phyloP scores from a whole-genome alignment of 1,140 invertebrate species.

The Drosophila cardini region DNA sequence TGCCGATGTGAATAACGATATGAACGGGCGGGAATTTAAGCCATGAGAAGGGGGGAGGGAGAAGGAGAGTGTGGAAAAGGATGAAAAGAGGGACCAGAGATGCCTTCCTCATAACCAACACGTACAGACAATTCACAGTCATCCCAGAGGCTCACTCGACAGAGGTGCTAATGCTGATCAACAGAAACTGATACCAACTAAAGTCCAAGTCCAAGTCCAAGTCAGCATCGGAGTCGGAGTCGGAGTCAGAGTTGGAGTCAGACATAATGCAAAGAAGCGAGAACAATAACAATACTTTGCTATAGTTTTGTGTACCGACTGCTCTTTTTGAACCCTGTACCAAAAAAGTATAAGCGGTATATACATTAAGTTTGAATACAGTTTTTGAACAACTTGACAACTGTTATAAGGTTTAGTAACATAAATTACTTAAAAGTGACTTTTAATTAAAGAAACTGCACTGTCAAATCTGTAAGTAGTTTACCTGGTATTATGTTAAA shows the following conservation, averaged over 20 bases:
- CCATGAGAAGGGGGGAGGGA: neutral
- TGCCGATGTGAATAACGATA: conserved; percentile 54
- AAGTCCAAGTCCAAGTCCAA: neutral
- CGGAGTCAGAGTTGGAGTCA: conserved; percentile 25
- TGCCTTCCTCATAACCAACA: conserved; percentile 76
- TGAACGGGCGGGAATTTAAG: conserved; percentile 5
- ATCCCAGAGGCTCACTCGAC: conserved; percentile 63
- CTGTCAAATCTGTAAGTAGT: too few relatives aligned
- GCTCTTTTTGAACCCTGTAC: conserved; percentile 18
- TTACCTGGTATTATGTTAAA: too few relatives aligned
- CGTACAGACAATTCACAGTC: conserved; percentile 75
- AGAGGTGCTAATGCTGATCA: conserved; percentile 82
- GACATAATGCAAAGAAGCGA: conserved; percentile 78
- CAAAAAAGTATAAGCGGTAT: too few relatives aligned
- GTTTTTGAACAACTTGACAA: too few relatives aligned
- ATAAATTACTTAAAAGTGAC: too few relatives aligned
- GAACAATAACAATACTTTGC: conserved; percentile 52
- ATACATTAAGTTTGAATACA: too few relatives aligned
- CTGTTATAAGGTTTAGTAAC: too few relatives aligned
- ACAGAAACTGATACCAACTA: conserved; percentile 73
- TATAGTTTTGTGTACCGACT: conserved; percentile 53
- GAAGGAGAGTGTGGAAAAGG: neutral
- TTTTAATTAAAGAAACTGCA: too few relatives aligned
- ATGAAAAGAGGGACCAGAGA: conserved; percentile 5
- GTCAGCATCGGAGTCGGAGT: conserved; percentile 29